phyloP scores from a whole-genome alignment of 2,113 vertebrate genomes.

The Oreochromis tanganicae region DNA sequence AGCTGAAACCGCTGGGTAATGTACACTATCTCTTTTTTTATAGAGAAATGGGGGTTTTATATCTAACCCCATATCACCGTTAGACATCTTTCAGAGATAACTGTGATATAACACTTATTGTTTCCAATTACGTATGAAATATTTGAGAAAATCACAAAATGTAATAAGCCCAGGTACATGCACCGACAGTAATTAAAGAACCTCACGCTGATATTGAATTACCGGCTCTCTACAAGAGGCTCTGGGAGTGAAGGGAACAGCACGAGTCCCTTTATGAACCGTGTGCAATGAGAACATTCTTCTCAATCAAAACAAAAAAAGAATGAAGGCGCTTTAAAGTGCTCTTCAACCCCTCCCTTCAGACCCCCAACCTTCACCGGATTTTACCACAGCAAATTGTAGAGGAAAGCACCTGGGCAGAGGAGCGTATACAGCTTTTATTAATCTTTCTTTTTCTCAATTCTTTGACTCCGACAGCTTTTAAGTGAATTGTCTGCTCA shows the following conservation, averaged over 20 bases:
- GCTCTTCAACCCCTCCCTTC: background rate
- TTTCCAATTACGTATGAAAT: background rate
- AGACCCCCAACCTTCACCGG: background rate
- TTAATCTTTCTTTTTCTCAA: conserved; percentile 10
- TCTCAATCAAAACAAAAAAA: background rate
- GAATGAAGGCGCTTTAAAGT: background rate
- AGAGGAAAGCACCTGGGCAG: conserved; percentile 17
- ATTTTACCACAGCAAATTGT: background rate
- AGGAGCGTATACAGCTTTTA: background rate
- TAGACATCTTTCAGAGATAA: background rate
- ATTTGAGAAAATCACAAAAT: background rate
- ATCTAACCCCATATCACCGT: background rate
- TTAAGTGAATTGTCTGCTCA: conserved; percentile 41
- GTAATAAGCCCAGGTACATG: background rate
- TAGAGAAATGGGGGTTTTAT: background rate
- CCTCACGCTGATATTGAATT: background rate
- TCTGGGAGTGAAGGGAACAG: background rate
- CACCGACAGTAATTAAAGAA: background rate
- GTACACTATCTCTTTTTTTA: background rate
- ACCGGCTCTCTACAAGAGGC: background rate
- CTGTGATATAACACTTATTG: background rate
- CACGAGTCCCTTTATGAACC: background rate
- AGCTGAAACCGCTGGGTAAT: background rate
- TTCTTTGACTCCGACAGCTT: conserved; percentile 22
- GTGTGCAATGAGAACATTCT: background rate